These are phyloP conservation scores for Hafferia zeledoni DNA, from an alignment of 2,797 vertebrate genomes.

Conservation along the genomic window DNA sequence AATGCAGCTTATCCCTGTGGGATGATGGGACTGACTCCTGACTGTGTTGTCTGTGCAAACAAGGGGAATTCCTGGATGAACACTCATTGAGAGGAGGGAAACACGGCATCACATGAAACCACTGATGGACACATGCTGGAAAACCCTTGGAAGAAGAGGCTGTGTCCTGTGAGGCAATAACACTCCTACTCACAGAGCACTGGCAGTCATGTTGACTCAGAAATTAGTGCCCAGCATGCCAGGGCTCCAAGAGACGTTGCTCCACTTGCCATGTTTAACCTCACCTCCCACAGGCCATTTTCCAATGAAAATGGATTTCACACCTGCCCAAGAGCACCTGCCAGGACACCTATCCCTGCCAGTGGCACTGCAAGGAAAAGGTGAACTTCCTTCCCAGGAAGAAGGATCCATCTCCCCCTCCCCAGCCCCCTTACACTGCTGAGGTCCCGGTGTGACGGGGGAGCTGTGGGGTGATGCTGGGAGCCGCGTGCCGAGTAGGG, in stretches of 20 bases:
- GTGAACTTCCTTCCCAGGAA: not conserved
- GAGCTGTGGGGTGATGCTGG: constrained; percentile 22
- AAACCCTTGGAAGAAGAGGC: not conserved
- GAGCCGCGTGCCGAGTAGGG: constrained; percentile 72
- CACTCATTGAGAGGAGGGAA: not conserved
- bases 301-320: accelerated
- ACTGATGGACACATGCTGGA: not conserved
- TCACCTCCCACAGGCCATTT: not conserved
- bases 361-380: not conserved
- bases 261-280: not conserved
- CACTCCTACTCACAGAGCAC: not conserved
- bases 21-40: not conserved
- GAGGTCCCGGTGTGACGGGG: constrained; percentile 77
- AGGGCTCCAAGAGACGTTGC: not conserved
- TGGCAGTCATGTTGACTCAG: not conserved
- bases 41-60: not conserved
- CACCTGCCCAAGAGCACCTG: not conserved
- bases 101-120: accelerated
- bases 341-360: not conserved
- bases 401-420: not conserved
- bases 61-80: not conserved
- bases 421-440: constrained; percentile 77
- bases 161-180: not conserved
- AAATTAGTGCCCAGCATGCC: not conserved
- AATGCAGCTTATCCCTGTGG: accelerated